A percentile compares a stretch with the other conserved stretches of the same genome.
Conservation (phyloP, 2,113 vertebrate genomes). For the Barnardius zonarius region DNA sequence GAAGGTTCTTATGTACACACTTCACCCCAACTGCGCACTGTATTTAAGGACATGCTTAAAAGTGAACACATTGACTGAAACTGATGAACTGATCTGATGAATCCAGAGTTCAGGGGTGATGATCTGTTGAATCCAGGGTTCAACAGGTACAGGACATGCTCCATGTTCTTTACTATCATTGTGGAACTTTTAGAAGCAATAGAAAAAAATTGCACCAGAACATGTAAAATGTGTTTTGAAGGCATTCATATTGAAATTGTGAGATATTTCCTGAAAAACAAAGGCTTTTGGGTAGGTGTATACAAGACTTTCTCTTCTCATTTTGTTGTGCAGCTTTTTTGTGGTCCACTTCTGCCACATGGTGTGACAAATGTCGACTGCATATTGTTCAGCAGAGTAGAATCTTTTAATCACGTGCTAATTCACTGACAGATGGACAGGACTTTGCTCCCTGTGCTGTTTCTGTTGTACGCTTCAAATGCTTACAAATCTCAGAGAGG, state of each 20-base stretch:
- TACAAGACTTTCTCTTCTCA: neutral
- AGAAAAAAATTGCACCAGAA: neutral
- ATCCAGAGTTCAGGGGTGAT: neutral
- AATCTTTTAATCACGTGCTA: constrained; percentile 12
- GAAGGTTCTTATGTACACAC: neutral
- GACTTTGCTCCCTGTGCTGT: neutral
- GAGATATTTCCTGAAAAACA: neutral
- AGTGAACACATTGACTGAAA: neutral
- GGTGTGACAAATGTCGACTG: constrained; percentile 13
- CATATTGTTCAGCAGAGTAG: neutral
- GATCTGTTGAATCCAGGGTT: neutral
- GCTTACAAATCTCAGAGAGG: neutral
- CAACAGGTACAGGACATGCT: neutral
- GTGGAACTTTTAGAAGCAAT: neutral
- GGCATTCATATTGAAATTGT: neutral
- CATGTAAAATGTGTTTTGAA: neutral
- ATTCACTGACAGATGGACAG: constrained; percentile 40
- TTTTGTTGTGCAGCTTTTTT: neutral
- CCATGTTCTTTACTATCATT: neutral
- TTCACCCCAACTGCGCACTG: neutral
- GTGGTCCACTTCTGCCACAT: neutral
- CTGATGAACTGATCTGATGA: neutral
- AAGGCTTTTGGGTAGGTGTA: neutral
- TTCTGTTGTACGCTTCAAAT: neutral
- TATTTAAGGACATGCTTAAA: neutral